Evolutionary conservation across 2,797 vertebrate genomes (phyloP).

Genomic region (Varecia variegata): DNA sequence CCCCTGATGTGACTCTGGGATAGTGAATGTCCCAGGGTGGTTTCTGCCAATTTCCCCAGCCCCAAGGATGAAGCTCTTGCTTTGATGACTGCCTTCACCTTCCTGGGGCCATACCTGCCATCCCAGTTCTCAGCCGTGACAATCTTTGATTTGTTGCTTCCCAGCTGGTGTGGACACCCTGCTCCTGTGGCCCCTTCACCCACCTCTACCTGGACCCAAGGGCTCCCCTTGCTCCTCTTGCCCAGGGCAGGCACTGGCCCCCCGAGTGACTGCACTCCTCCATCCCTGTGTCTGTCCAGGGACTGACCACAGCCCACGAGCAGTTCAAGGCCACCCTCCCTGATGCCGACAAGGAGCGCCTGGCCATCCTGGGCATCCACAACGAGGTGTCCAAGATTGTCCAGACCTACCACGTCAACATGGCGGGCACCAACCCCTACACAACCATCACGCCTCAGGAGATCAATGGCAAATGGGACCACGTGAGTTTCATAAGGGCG

Average conservation of each 20-base stretch:
- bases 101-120: background rate
- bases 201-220: background rate
- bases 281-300: slow-evolving; percentile 83
- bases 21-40: rapidly evolving
- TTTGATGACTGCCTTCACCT: background rate
- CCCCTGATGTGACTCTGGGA: background rate
- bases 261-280: background rate
- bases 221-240: background rate
- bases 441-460: slow-evolving; percentile 96
- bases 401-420: slow-evolving; percentile 98
- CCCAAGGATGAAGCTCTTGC: background rate
- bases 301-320: slow-evolving; percentile 96
- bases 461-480: slow-evolving; percentile 98
- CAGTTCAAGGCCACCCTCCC: slow-evolving; percentile 99
- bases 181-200: background rate
- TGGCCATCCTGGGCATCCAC: slow-evolving; percentile 97
- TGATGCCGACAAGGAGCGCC: slow-evolving; percentile 96
- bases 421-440: slow-evolving; percentile 96
- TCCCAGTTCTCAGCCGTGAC: background rate
- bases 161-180: background rate
- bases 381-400: slow-evolving; percentile 98
- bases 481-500: slow-evolving; percentile 84
- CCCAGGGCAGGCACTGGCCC: background rate
- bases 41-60: background rate
- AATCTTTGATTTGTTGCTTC: background rate